Percentiles rank a stretch among this genome's conserved stretches.
phyloP scores from a whole-genome alignment of 2,113 vertebrate genomes.

The Heteronetta atricapilla region DNA sequence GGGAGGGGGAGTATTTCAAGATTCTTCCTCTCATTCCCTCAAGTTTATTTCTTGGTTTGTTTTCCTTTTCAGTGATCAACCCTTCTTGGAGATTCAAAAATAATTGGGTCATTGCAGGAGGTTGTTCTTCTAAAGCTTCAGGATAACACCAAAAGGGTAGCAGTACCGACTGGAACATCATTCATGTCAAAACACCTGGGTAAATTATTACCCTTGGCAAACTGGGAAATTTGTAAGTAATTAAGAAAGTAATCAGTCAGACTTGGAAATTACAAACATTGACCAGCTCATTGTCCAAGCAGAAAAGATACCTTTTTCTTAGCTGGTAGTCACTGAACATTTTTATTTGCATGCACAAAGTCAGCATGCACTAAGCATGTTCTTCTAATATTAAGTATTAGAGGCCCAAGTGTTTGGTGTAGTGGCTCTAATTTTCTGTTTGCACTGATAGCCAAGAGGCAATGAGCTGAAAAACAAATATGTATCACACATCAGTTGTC shows the following conservation, averaged over 20 bases:
- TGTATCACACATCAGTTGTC: not conserved
- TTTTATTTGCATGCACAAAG: not conserved
- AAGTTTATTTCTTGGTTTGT: not conserved
- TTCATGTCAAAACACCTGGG: not conserved
- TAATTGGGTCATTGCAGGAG: not conserved
- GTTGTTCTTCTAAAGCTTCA: not conserved
- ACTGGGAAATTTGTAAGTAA: not conserved
- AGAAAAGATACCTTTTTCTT: not conserved
- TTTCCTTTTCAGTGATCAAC: not conserved
- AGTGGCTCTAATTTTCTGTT: not conserved
- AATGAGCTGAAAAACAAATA: not conserved
- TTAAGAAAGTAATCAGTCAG: not conserved
- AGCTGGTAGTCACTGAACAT: not conserved
- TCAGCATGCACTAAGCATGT: not conserved
- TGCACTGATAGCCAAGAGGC: not conserved
- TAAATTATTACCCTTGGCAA: not conserved
- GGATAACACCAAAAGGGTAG: not conserved
- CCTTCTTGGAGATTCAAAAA: not conserved
- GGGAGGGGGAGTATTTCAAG: not conserved
- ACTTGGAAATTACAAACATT: not conserved
- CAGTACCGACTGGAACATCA: not conserved
- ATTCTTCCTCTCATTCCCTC: not conserved
- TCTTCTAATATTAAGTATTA: not conserved
- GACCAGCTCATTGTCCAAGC: not conserved
- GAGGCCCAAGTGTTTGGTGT: not conserved